Percentiles rank a stretch among this genome's conserved stretches.
phyloP scores from a whole-genome alignment of 1,140 invertebrate genomes.

The Orchestia grillus region DNA sequence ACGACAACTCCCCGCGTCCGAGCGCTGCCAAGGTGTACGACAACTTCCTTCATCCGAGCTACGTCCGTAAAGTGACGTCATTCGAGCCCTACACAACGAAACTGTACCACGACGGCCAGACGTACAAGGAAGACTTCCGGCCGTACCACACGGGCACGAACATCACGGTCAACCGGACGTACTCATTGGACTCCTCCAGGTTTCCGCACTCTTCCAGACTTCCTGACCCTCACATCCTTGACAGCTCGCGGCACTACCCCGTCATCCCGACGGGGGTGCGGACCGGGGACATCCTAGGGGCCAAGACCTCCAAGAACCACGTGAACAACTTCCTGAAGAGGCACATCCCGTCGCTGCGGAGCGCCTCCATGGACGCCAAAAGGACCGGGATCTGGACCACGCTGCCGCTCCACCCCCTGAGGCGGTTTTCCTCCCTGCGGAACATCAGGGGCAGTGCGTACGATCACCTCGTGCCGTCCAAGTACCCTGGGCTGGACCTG shows the following conservation, averaged over 20 bases:
- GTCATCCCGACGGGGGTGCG: neutral
- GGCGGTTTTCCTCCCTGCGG: neutral
- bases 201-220: neutral
- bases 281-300: neutral
- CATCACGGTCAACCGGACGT: constrained; percentile 9
- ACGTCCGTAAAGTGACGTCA: constrained; percentile 29
- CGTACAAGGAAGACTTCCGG: neutral
- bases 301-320: neutral
- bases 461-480: neutral
- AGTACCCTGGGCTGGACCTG: neutral
- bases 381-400: neutral
- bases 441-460: neutral
- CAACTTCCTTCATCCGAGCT: neutral
- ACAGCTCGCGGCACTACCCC: neutral
- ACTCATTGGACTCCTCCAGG: neutral
- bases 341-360: neutral
- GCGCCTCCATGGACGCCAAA: neutral
- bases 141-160: constrained; percentile 16
- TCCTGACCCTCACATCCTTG: neutral
- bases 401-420: neutral
- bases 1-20: neutral
- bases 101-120: neutral
- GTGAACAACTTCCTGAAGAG: neutral
- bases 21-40: neutral
- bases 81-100: constrained; percentile 1